Percentiles rank a stretch among this genome's conserved stretches.
Conservation (phyloP, 2,888 invertebrate genomes). For the Podabrus alpinus region DNA sequence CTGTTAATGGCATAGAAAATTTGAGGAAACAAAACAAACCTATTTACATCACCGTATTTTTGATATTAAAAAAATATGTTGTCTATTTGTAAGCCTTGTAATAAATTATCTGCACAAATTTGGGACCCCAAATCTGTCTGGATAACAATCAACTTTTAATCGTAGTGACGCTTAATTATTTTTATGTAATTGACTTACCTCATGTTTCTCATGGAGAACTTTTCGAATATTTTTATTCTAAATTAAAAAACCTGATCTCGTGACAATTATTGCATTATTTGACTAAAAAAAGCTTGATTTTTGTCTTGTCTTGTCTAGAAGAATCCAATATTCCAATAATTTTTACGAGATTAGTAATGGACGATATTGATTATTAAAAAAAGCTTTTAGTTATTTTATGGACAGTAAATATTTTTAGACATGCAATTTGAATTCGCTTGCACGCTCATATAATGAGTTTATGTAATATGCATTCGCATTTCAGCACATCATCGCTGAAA, state of each 20-base stretch:
- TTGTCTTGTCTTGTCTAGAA: too few relatives aligned
- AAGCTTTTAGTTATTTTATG: neutral
- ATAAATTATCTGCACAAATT: neutral
- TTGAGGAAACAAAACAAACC: neutral
- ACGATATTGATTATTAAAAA: too few relatives aligned
- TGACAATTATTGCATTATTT: too few relatives aligned
- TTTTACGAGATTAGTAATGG: too few relatives aligned
- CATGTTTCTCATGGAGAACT: slow-evolving; percentile 23
- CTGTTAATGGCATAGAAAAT: neutral
- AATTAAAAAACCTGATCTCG: too few relatives aligned
- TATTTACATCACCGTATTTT: neutral
- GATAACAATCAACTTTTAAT: neutral
- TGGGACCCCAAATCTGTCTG: neutral
- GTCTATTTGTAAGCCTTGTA: neutral
- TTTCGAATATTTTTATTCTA: slow-evolving; percentile 23
- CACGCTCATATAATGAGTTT: neutral
- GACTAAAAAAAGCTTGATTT: too few relatives aligned
- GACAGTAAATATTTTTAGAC: neutral
- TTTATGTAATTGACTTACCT: slow-evolving; percentile 22
- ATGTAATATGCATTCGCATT: neutral
- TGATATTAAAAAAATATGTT: neutral
- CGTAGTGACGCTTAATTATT: neutral
- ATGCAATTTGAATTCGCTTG: neutral
- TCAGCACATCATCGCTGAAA: neutral
- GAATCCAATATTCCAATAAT: too few relatives aligned